phyloP scores from a whole-genome alignment of 1,140 invertebrate species.

The Bombus confusus region DNA sequence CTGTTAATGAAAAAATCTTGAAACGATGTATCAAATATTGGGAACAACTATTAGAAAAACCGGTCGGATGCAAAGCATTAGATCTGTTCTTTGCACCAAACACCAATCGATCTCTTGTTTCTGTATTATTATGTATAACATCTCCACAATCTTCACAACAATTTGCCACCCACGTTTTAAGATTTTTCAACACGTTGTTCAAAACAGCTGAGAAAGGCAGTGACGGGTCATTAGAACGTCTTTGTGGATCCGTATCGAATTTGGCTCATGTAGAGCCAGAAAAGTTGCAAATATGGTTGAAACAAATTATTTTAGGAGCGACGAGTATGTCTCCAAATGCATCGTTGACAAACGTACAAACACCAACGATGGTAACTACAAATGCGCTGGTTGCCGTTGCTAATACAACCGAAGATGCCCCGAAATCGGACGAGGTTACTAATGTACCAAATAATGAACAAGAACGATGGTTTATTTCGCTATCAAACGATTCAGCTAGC shows the following conservation, averaged over 20 bases:
- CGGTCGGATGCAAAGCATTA: slow-evolving; percentile 90
- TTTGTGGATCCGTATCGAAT: slow-evolving; percentile 87
- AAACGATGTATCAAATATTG: slow-evolving; percentile 90
- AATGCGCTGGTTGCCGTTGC: slow-evolving; percentile 55
- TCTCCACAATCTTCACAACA: slow-evolving; percentile 86
- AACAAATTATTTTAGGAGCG: slow-evolving; percentile 86
- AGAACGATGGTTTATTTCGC: slow-evolving; percentile 68
- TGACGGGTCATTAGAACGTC: slow-evolving; percentile 86
- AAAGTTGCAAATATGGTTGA: slow-evolving; percentile 87
- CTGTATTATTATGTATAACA: slow-evolving; percentile 89
- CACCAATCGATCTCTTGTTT: slow-evolving; percentile 85
- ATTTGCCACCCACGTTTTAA: slow-evolving; percentile 90
- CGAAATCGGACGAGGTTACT: slow-evolving; percentile 66
- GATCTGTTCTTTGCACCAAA: slow-evolving; percentile 89
- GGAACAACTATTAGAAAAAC: slow-evolving; percentile 91
- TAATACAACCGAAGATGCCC: slow-evolving; percentile 52
- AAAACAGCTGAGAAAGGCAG: slow-evolving; percentile 85
- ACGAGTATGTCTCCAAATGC: slow-evolving; percentile 77
- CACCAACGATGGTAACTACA: slow-evolving; percentile 72
- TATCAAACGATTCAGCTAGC: slow-evolving; percentile 64
- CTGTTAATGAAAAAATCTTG: slow-evolving; percentile 87
- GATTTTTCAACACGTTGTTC: slow-evolving; percentile 91
- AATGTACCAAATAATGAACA: slow-evolving; percentile 72
- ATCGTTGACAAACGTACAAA: slow-evolving; percentile 79
- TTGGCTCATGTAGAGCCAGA: slow-evolving; percentile 86